phyloP scores from a whole-genome alignment of 2,113 vertebrate genomes.

The Ursus arctos region DNA sequence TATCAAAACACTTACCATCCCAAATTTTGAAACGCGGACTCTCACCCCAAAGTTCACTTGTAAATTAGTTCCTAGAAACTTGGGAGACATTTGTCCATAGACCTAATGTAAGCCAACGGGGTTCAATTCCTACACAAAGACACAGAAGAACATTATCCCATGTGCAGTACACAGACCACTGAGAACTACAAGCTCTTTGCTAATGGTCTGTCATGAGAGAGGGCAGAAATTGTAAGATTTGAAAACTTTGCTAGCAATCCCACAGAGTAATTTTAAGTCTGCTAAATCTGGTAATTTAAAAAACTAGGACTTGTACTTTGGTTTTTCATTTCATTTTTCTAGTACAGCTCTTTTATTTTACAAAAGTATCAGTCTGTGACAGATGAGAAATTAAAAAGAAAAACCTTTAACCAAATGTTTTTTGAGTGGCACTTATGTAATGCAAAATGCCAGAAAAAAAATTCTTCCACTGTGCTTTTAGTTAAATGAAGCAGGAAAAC shows the following conservation, averaged over 20 bases:
- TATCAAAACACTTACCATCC: not conserved
- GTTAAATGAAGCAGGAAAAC: constrained; percentile 48
- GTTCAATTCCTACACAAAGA: not conserved
- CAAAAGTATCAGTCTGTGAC: not conserved
- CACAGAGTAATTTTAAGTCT: constrained; percentile 27
- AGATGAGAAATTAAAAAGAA: constrained; percentile 41
- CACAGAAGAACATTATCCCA: not conserved
- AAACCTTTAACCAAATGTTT: not conserved
- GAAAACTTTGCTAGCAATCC: not conserved
- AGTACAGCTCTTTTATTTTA: constrained; percentile 43
- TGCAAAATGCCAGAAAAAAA: constrained; percentile 16
- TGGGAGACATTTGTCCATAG: not conserved
- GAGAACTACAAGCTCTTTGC: not conserved
- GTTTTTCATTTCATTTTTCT: constrained; percentile 35
- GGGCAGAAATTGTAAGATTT: not conserved
- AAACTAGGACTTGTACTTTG: not conserved
- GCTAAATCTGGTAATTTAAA: not conserved
- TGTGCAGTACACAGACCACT: rapidly evolving
- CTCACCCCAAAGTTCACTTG: not conserved
- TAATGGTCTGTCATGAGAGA: not conserved
- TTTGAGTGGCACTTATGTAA: not conserved
- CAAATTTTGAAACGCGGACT: not conserved
- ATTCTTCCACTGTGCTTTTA: constrained; percentile 17
- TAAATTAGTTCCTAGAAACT: constrained; percentile 40
- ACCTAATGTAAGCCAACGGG: not conserved